These are phyloP conservation scores for Serrognathus titanus DNA, from an alignment of 2,888 invertebrate species.

Conservation along the genomic window DNA sequence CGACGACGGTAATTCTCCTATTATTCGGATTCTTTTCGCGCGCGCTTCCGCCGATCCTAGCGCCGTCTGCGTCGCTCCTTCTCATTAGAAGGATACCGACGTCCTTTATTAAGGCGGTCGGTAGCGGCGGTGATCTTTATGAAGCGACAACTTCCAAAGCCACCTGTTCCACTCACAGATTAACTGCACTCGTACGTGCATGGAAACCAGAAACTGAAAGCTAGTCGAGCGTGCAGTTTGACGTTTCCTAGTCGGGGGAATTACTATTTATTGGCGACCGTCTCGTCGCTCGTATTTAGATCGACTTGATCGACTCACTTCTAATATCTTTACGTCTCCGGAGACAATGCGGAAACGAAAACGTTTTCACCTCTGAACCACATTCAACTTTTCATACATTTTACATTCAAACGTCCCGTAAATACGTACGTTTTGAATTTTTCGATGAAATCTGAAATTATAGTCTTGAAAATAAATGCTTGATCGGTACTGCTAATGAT, in stretches of 20 bases:
- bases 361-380: background rate
- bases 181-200: slow-evolving; percentile 32
- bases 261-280: slow-evolving; percentile 32
- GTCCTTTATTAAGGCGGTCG: background rate
- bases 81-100: background rate
- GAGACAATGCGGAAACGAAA: background rate
- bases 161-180: slow-evolving; percentile 9
- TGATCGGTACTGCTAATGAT: too few species aligned
- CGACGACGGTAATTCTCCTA: too few species aligned
- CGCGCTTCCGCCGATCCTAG: background rate
- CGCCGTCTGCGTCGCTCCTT: background rate
- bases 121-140: slow-evolving; percentile 2
- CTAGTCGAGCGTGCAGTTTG: slow-evolving; percentile 29
- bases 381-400: background rate
- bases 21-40: too few species aligned
- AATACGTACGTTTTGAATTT: too few species aligned
- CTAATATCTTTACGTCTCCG: background rate
- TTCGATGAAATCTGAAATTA: too few species aligned
- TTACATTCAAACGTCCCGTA: too few species aligned
- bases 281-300: slow-evolving; percentile 19
- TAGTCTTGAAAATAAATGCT: too few species aligned
- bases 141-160: slow-evolving; percentile 6
- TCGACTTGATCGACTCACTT: slow-evolving; percentile 6
- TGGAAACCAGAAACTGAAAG: slow-evolving; percentile 32
- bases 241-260: slow-evolving; percentile 30